Percentiles rank a stretch among this genome's conserved stretches.
phyloP scores from a whole-genome alignment of 2,113 vertebrate genomes.

The Kryptolebias marmoratus region DNA sequence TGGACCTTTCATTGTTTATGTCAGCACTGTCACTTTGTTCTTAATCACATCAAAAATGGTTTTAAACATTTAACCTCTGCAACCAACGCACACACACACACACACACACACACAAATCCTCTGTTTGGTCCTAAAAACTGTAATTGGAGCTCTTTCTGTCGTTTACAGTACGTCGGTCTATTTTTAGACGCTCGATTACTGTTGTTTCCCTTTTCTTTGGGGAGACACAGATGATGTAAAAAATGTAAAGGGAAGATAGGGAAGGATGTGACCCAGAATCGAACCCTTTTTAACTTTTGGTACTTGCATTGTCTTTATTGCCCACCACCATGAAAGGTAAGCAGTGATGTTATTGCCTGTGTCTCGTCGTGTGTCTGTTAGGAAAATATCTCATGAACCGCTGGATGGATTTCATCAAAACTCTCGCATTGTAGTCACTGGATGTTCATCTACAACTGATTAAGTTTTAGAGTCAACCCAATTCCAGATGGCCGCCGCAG shows the following conservation, averaged over 20 bases:
- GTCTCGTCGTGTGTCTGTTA: no score
- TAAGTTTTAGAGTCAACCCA: neutral
- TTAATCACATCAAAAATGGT: constrained; percentile 48
- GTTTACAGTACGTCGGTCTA: neutral
- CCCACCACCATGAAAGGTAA: no score
- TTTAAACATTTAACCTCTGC: constrained; percentile 40
- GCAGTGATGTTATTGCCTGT: no score
- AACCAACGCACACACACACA: neutral
- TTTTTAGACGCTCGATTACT: constrained; percentile 40
- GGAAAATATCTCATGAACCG: no score
- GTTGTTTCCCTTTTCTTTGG: constrained; percentile 15
- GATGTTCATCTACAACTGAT: no score
- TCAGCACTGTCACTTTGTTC: constrained; percentile 50
- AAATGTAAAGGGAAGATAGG: constrained; percentile 38
- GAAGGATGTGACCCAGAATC: constrained; percentile 49
- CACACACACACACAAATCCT: constrained; percentile 5
- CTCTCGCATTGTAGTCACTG: no score
- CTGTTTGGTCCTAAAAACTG: constrained; percentile 17
- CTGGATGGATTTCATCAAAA: no score
- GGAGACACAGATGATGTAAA: constrained; percentile 34
- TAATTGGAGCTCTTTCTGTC: neutral
- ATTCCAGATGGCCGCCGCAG: neutral
- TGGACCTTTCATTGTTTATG: constrained; percentile 74
- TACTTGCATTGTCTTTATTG: neutral
- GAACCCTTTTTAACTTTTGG: neutral